These are phyloP conservation scores for Anguilla pacifica DNA, from an alignment of 2,797 vertebrate genomes.

Conservation along the genomic window DNA sequence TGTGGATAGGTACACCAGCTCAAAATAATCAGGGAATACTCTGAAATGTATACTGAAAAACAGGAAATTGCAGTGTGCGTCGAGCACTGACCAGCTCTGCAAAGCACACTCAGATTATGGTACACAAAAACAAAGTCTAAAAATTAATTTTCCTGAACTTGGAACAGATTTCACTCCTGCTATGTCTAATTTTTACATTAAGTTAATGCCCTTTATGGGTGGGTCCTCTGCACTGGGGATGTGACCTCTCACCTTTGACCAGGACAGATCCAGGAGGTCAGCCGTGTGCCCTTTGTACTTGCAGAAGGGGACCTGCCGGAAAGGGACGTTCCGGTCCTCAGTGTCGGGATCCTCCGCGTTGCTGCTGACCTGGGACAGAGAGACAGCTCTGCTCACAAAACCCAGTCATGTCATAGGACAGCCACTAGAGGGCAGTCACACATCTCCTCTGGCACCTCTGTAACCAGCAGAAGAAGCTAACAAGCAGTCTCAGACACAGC, in stretches of 20 bases:
- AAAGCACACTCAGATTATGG: neutral
- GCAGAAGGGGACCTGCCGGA: slow-evolving; percentile 93
- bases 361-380: slow-evolving; percentile 73
- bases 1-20: neutral
- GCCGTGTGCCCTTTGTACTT: slow-evolving; percentile 99
- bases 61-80: neutral
- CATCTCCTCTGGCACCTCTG: neutral
- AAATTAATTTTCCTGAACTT: neutral
- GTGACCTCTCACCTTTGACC: slow-evolving; percentile 88
- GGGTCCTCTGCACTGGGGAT: neutral
- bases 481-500: neutral
- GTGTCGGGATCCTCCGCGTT: slow-evolving; percentile 85
- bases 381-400: neutral
- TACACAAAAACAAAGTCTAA: neutral
- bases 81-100: neutral
- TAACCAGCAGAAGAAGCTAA: neutral
- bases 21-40: neutral
- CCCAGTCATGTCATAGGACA: neutral
- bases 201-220: neutral
- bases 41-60: neutral
- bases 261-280: slow-evolving; percentile 95
- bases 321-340: slow-evolving; percentile 90
- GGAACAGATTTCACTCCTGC: neutral
- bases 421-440: slow-evolving; percentile 4
- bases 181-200: neutral